Percentiles rank a stretch among this genome's conserved stretches.
These are phyloP conservation scores for Diarsia brunnea DNA, from an alignment of 2,888 invertebrate genomes.

Conservation along the genomic window DNA sequence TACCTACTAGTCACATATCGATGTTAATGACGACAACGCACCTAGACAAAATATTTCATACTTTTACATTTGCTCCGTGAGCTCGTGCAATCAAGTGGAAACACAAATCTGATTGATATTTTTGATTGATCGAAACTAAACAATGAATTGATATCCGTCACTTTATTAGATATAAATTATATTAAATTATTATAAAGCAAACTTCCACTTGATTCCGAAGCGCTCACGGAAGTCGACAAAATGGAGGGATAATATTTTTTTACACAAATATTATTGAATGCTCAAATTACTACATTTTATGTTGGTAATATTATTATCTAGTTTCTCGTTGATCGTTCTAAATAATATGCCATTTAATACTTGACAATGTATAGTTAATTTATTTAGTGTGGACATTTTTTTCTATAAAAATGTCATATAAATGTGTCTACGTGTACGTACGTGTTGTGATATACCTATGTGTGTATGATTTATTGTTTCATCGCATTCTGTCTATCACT, in stretches of 20 bases:
- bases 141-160: slow-evolving; percentile 70
- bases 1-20: slow-evolving; percentile 85
- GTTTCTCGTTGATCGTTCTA: slow-evolving; percentile 85
- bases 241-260: slow-evolving; percentile 87
- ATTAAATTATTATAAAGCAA: slow-evolving; percentile 52
- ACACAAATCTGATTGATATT: slow-evolving; percentile 56
- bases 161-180: slow-evolving; percentile 62
- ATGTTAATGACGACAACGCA: slow-evolving; percentile 69
- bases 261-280: slow-evolving; percentile 87
- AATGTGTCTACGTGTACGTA: slow-evolving; percentile 82
- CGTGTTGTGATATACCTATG: slow-evolving; percentile 87
- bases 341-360: slow-evolving; percentile 78
- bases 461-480: slow-evolving; percentile 83
- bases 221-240: slow-evolving; percentile 74
- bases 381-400: slow-evolving; percentile 76
- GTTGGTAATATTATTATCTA: slow-evolving; percentile 88
- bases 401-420: slow-evolving; percentile 75
- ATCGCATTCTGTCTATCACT: slow-evolving; percentile 80
- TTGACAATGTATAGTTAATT: slow-evolving; percentile 80
- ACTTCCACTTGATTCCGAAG: slow-evolving; percentile 72
- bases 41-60: slow-evolving; percentile 75
- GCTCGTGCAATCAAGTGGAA: slow-evolving; percentile 69
- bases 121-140: slow-evolving; percentile 65
- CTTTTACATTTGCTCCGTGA: slow-evolving; percentile 68
- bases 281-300: slow-evolving; percentile 88